These are phyloP conservation scores for Morbakka virulenta DNA, from an alignment of 30 jellyfish, hydroid and myxozoan species.

Conservation along the genomic window DNA sequence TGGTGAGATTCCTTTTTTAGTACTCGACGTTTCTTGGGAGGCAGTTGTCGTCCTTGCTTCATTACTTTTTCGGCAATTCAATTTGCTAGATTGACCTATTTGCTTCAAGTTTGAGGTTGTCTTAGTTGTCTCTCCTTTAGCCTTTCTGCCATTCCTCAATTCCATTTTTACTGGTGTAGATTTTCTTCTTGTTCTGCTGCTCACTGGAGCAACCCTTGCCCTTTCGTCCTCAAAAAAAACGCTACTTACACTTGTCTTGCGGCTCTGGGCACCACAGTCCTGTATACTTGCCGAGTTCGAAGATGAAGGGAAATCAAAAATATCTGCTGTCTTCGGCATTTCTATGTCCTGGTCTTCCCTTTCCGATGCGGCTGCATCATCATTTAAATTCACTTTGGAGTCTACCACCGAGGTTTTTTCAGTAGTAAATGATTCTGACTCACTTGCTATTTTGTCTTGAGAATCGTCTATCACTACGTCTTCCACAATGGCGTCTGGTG, in stretches of 20 bases:
- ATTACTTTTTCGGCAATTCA: background rate
- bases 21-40: background rate
- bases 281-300: background rate
- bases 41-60: background rate
- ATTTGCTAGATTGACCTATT: background rate
- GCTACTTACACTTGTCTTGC: background rate
- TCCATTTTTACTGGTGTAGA: background rate
- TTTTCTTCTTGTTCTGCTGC: background rate
- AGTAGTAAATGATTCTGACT: background rate
- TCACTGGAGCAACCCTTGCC: too few species aligned
- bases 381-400: background rate
- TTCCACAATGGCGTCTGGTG: background rate
- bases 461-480: background rate
- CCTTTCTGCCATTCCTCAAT: background rate
- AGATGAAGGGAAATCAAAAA: background rate
- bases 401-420: background rate
- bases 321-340: background rate
- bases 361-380: background rate
- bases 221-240: too few species aligned
- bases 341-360: background rate
- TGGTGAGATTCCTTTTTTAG: background rate
- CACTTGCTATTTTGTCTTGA: background rate
- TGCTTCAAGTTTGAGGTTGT: background rate
- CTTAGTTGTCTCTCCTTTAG: background rate
- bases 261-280: background rate